These are phyloP conservation scores for Epirrita christyi DNA, from an alignment of 2,888 invertebrate genomes.

Conservation along the genomic window DNA sequence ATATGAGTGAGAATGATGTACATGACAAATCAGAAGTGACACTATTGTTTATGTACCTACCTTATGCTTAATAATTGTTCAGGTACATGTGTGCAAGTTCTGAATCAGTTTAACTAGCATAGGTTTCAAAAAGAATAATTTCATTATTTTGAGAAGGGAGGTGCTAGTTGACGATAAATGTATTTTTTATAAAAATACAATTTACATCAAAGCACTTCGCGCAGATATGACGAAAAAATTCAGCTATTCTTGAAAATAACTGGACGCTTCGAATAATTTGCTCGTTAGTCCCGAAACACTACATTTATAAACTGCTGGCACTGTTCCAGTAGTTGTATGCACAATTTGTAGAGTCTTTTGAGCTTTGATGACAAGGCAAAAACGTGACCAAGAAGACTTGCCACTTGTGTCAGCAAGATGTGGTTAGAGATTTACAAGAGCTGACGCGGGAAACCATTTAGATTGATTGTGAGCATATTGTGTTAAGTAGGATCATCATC, in stretches of 20 bases:
- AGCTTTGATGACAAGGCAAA: slow-evolving; percentile 60
- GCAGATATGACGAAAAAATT: slow-evolving; percentile 20
- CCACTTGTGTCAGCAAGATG: slow-evolving; percentile 47
- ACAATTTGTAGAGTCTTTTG: slow-evolving; percentile 65
- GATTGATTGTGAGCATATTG: slow-evolving; percentile 31
- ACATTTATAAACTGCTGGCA: slow-evolving; percentile 75
- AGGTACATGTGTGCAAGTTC: too few relatives aligned
- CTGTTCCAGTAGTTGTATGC: slow-evolving; percentile 61
- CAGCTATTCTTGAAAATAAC: slow-evolving; percentile 37
- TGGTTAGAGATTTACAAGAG: slow-evolving; percentile 38
- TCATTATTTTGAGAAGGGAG: too few relatives aligned
- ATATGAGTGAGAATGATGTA: too few relatives aligned
- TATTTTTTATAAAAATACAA: slow-evolving; percentile 2
- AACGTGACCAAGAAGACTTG: slow-evolving; percentile 66
- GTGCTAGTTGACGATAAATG: too few relatives aligned
- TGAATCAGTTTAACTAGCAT: too few relatives aligned
- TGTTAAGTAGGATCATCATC: neutral
- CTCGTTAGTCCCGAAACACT: slow-evolving; percentile 69
- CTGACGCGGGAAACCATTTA: slow-evolving; percentile 24
- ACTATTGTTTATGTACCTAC: too few relatives aligned
- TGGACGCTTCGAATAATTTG: slow-evolving; percentile 53
- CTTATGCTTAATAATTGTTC: too few relatives aligned
- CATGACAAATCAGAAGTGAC: too few relatives aligned
- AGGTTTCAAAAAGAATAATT: too few relatives aligned
- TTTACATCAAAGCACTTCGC: slow-evolving; percentile 6